Conservation (phyloP, 2,797 vertebrate species). For the Brachyrhaphis roseni region DNA sequence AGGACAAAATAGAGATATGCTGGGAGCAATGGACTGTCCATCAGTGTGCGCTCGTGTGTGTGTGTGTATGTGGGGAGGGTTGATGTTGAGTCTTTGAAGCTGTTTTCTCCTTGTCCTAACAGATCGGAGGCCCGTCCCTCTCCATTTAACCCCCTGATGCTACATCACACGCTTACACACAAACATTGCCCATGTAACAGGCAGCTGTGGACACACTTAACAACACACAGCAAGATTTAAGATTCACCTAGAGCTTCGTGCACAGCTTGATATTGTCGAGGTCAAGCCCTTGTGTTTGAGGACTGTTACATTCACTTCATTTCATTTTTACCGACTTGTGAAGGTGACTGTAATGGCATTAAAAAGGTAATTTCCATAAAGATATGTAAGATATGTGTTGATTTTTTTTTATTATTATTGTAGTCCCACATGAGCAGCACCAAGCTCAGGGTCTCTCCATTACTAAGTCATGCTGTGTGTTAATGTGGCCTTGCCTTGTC, state of each 20-base stretch:
- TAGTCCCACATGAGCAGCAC: constrained; percentile 37
- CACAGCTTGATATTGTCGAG: constrained; percentile 53
- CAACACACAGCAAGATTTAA: constrained; percentile 49
- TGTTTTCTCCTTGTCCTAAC: constrained; percentile 71
- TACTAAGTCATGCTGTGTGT: constrained; percentile 69
- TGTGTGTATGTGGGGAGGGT: constrained; percentile 25
- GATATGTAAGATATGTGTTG: constrained; percentile 39
- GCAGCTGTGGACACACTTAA: constrained; percentile 45
- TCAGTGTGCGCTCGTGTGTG: constrained; percentile 60
- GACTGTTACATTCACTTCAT: constrained; percentile 51
- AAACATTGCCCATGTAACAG: constrained; percentile 52
- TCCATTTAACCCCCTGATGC: constrained; percentile 65
- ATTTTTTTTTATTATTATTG: constrained; percentile 24
- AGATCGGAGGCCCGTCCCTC: constrained; percentile 69
- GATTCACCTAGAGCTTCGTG: constrained; percentile 44
- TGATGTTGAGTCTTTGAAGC: constrained; percentile 74
- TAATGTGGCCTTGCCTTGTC: constrained; percentile 72
- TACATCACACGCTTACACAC: constrained; percentile 56
- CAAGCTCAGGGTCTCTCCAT: constrained; percentile 50
- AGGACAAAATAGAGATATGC: constrained; percentile 82
- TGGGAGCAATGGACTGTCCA: constrained; percentile 78
- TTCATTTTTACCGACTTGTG: constrained; percentile 67
- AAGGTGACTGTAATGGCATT: constrained; percentile 66
- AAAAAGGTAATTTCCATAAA: constrained; percentile 65
- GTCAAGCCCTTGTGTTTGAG: constrained; percentile 63